Percentiles rank a stretch among this genome's conserved stretches.
Evolutionary conservation across 2,797 vertebrate genomes (phyloP).

Genomic region (Hipposideros larvatus): DNA sequence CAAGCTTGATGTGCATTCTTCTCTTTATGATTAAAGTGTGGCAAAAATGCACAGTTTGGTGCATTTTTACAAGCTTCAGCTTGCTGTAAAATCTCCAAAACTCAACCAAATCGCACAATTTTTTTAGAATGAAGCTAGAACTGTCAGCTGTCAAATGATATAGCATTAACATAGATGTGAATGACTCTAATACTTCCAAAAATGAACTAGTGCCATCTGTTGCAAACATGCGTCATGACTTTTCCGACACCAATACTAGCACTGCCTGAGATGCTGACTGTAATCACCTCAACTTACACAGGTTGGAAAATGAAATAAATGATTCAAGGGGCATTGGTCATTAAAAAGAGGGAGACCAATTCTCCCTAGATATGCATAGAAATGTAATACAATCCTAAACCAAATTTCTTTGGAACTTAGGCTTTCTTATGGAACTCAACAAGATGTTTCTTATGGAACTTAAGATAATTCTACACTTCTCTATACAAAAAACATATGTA

Average conservation of each 20-base stretch:
- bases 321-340: background rate
- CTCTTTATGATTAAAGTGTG: too few species aligned
- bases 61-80: too few species aligned
- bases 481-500: background rate
- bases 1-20: too few species aligned
- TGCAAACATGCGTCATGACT: too few species aligned
- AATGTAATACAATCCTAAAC: background rate
- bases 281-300: background rate
- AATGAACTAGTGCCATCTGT: too few species aligned
- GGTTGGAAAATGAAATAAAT: background rate
- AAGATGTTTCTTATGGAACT: background rate
- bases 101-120: too few species aligned
- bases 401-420: background rate
- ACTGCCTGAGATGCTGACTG: background rate
- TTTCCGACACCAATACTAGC: background rate
- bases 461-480: background rate
- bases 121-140: too few species aligned
- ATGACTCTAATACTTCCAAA: too few species aligned
- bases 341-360: background rate
- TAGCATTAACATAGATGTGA: too few species aligned
- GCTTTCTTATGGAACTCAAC: background rate
- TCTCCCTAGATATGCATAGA: background rate
- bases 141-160: too few species aligned
- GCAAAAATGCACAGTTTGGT: too few species aligned
- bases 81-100: too few species aligned